Evolutionary conservation across 2,888 invertebrate species (phyloP), one percentile per base, ranked within the genome.

Genomic region (Apoda limacodes): DNA sequence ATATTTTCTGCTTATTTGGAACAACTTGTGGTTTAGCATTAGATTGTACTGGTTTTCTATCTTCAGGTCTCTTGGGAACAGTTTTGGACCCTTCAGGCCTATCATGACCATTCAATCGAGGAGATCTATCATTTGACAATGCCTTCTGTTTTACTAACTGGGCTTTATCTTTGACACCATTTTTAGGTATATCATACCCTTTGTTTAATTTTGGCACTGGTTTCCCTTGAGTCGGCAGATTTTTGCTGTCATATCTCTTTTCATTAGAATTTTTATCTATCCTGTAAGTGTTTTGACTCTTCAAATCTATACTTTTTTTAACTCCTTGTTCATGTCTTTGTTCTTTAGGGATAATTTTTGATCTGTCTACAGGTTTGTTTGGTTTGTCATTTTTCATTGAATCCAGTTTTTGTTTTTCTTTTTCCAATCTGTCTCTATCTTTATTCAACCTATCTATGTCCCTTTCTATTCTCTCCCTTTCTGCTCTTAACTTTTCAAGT

Each of bases 251-350:
- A 31, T 42, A 34, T 40, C 58, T 68, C 32, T 51, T 69, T 20
- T 78, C 75, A 46, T 67, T 65, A 2, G 57, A 61, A 34, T 74
- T 76, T 41, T 69, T 75, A 40, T 78, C 80, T 78, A 83, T 80
- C 55, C 82, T 68, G 42, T 71, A 72, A n/a, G 74, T 72, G 34
- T 74, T 78, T 45, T 78, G 74, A 45, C 60, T 70, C 48, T 80
- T 72, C 43, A 76, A 58, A 48, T 80, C 80, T 61, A 80, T 76
- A 41, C 50, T 71, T 42, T 68, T 72, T 40, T 72, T 75, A 11
- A 48, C 31, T 27, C 56, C 63, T 36, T 45, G 47, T 30, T 50
- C 55, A 12, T 34, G 28, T 5, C 39, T 39, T 32, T 49, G 44
- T 15, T 69, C 64, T 43, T 47, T 63, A 32, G 55, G 46, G 42